Conservation (phyloP, 53 echinoderm and acorn worm genomes). For the Astropecten irregularis region DNA sequence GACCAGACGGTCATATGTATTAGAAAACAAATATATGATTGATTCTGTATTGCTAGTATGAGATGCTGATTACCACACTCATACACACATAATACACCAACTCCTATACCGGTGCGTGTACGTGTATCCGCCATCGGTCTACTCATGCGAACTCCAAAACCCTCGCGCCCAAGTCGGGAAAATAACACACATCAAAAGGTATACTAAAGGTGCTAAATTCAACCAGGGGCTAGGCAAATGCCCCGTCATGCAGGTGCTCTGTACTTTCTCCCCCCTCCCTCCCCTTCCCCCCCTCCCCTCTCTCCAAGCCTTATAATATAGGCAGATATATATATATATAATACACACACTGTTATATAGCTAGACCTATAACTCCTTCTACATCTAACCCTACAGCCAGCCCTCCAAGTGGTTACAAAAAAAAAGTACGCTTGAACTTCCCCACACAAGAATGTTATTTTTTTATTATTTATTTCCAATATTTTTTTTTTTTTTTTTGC, state of each 20-base stretch:
- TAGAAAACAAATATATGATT: no score
- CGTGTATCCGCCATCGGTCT: constrained; percentile 1
- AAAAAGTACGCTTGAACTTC: constrained; percentile 60
- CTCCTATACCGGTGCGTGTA: not conserved
- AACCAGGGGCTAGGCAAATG: constrained; percentile 55
- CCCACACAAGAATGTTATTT: constrained; percentile 58
- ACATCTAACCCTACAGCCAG: constrained; percentile 27
- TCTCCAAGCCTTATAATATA: not conserved
- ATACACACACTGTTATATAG: not conserved
- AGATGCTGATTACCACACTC: no score
- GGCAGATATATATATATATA: constrained; percentile 1
- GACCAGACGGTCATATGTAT: no score
- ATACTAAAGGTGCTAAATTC: constrained; percentile 71
- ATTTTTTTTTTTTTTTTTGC: not conserved
- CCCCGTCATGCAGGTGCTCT: constrained; percentile 57
- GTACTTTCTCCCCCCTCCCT: constrained; percentile 53
- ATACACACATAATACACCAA: no score
- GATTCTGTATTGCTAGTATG: no score
- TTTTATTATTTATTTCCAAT: constrained; percentile 42
- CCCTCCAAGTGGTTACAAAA: constrained; percentile 51
- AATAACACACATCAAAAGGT: constrained; percentile 68
- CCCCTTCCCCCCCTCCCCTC: not conserved
- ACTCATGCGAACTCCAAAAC: constrained; percentile 39
- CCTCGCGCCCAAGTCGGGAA: constrained; percentile 41
- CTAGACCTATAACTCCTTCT: no score